Evolutionary conservation across 2,797 vertebrate species (phyloP).

Genomic region (Pitangus sulphuratus): DNA sequence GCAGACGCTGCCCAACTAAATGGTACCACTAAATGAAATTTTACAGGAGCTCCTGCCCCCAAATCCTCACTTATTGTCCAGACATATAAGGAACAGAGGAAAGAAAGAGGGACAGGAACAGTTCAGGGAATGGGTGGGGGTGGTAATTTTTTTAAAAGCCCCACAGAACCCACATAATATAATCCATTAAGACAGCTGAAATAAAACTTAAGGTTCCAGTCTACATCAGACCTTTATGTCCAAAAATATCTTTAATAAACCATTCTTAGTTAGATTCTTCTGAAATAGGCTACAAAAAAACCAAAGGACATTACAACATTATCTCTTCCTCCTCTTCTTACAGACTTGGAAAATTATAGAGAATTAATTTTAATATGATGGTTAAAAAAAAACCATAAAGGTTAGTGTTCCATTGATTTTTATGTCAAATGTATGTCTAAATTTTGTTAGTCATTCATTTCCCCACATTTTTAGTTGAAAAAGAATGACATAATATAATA

Average conservation of each 20-base stretch:
- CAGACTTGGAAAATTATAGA: neutral
- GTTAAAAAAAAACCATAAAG: neutral
- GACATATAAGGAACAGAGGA: neutral
- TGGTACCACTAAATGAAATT: neutral
- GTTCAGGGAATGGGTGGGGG: fast-evolving
- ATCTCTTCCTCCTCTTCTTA: neutral
- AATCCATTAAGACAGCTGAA: neutral
- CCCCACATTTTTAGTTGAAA: neutral
- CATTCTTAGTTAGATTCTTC: neutral
- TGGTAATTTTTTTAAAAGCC: neutral
- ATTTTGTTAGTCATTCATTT: neutral
- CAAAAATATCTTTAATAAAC: neutral
- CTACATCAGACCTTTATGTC: neutral
- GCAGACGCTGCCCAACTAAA: neutral
- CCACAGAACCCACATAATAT: neutral
- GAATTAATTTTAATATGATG: neutral
- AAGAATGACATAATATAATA: neutral
- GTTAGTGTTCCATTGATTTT: neutral
- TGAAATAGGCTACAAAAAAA: neutral
- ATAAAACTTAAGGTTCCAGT: neutral
- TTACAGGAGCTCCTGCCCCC: no score
- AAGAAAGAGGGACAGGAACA: neutral
- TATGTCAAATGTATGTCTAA: neutral
- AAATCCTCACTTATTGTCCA: neutral
- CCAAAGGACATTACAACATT: neutral